Base-by-base conservation (phyloP, 2,888 invertebrate genomes). In the Drosophila neotestacea region DNA sequence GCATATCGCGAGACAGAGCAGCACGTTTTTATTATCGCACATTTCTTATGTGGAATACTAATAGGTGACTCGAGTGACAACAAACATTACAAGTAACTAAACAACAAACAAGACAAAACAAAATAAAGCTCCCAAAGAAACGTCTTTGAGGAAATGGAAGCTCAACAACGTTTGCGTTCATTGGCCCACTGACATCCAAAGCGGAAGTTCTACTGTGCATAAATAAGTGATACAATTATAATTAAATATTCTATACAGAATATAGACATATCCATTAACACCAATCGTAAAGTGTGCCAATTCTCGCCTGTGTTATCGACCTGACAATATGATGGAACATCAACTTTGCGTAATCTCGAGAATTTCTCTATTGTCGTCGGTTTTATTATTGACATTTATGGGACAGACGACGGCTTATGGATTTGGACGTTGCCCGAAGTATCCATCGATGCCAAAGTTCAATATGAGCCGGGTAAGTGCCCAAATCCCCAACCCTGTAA, bases 341-440 rank as follows among this genome's bases (percentile, higher is more conserved):
- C 54, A 48, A 38, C 22, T 62, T 55, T 47, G 59, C 63, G 41
- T 44, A 47, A 54, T 66, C 42, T 68, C 30, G 62, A 62, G 59
- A 13, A 44, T 72, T 58, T 73, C 54, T 46, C 66, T 83, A n/a
- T 41, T 86, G 50, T 71, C 77, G 16, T 56, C 60, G 22, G 52
- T 69, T 42, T 42, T 81, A 16, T 61, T 75, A 39, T 41, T 85
- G 46, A 66, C 68, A 46, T 58, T 75, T n/a, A 68, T 65, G 32
- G 65, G 30, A 2, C 64, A 82, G 59, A 56, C 73, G 7, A 41
- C 56, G 38, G 89, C 89, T 50, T 91, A 91, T 79, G 95, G 95
- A 47, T 92, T 96, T 44, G 96, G 96, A 71, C 94, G 94, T 86
- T 96, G 96, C 85, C 96, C 96, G 5, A 94, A 94, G 76, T 94